Evolutionary conservation across 2,888 invertebrate species (phyloP).

Genomic region (Epinotia brunnichana): DNA sequence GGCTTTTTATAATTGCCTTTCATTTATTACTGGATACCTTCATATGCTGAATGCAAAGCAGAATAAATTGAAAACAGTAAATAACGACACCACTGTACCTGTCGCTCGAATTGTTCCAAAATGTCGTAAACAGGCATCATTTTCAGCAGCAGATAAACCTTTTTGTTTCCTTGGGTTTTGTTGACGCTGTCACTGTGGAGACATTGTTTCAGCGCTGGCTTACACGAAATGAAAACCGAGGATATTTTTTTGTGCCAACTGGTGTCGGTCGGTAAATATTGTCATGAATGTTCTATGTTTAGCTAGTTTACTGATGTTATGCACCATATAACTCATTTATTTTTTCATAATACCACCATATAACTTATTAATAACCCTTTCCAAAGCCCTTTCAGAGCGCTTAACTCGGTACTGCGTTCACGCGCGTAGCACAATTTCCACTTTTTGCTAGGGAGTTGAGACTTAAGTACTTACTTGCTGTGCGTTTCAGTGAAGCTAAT

Average conservation of each 20-base stretch:
- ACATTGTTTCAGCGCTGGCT: slow-evolving; percentile 26
- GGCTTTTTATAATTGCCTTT: slow-evolving; percentile 8
- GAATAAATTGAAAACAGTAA: slow-evolving; percentile 32
- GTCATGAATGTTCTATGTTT: background rate
- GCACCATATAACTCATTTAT: background rate
- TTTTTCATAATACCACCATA: too few relatives aligned
- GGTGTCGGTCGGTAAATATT: slow-evolving; percentile 19
- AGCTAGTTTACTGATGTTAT: background rate
- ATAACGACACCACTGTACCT: slow-evolving; percentile 24
- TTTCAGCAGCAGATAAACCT: background rate
- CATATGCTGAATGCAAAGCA: slow-evolving; percentile 11
- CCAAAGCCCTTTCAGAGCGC: too few relatives aligned
- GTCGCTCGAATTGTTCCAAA: background rate
- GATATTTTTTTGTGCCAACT: slow-evolving; percentile 12
- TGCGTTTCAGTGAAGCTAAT: too few relatives aligned
- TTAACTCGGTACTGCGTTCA: too few relatives aligned
- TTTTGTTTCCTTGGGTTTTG: slow-evolving; percentile 15
- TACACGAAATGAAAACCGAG: slow-evolving; percentile 21
- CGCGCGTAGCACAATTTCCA: too few relatives aligned
- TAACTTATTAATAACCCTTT: too few relatives aligned
- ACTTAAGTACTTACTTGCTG: too few relatives aligned
- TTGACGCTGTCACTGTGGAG: slow-evolving; percentile 12
- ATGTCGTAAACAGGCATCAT: background rate
- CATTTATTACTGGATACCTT: slow-evolving; percentile 27
- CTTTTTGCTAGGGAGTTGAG: too few relatives aligned